These are phyloP conservation scores for Musca domestica DNA, from an alignment of 1,140 invertebrate species.

Conservation along the genomic window DNA sequence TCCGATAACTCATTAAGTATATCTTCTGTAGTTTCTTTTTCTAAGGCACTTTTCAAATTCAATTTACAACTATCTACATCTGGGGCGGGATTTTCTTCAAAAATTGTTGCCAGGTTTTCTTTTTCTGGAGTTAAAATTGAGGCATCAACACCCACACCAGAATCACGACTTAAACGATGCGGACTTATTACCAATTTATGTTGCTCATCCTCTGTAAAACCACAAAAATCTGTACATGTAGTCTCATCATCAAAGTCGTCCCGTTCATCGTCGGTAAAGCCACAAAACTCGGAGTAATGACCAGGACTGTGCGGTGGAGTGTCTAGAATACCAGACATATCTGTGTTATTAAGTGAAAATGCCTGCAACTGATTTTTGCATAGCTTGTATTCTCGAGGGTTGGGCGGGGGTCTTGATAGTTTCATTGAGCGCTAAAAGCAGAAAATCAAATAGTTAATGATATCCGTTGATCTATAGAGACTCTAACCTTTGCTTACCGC, in stretches of 20 bases:
- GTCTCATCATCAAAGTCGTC: conserved; percentile 14
- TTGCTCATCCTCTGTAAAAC: conserved; percentile 24
- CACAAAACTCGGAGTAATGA: background rate
- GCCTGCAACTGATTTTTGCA: background rate
- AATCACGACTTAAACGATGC: conserved; percentile 27
- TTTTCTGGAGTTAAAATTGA: background rate
- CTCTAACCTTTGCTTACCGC: conserved; percentile 15
- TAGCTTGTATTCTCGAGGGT: background rate
- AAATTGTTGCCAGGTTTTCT: background rate
- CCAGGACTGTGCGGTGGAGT: conserved; percentile 9
- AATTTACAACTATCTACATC: background rate
- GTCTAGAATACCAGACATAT: background rate
- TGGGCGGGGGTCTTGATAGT: background rate
- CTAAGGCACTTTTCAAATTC: background rate
- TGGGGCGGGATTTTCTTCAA: background rate
- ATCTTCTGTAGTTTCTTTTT: background rate
- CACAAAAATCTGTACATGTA: conserved; percentile 4
- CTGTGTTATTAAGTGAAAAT: conserved; percentile 4
- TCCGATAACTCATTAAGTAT: background rate
- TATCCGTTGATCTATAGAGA: background rate
- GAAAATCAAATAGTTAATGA: no score
- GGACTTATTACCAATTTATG: background rate
- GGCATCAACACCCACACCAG: conserved; percentile 21
- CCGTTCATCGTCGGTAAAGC: conserved; percentile 6
- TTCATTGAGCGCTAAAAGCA: conserved; percentile 22